Conservation (phyloP, 2,797 vertebrate genomes). For the Peromyscus eremicus region DNA sequence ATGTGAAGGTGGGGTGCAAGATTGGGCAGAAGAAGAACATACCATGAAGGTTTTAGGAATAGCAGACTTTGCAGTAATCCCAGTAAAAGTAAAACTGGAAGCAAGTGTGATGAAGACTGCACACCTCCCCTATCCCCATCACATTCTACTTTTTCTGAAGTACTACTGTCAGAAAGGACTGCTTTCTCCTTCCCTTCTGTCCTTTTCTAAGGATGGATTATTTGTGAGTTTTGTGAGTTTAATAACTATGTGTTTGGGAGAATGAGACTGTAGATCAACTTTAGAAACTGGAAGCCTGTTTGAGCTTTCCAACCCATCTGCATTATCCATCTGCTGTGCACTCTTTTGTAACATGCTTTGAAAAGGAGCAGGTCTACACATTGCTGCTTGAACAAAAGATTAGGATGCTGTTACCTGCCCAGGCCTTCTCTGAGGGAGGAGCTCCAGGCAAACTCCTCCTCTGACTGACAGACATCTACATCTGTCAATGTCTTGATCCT, state of each 20-base stretch:
- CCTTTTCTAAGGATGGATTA: conserved; percentile 7
- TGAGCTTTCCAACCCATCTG: not conserved
- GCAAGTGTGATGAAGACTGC: not conserved
- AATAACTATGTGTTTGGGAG: conserved; percentile 8
- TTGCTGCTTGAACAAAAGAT: not conserved
- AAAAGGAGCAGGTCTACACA: not conserved
- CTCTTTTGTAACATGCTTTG: not conserved
- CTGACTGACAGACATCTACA: not conserved
- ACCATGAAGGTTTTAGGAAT: not conserved
- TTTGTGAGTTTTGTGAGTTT: conserved; percentile 24
- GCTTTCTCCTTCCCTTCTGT: not conserved
- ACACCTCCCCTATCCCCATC: not conserved
- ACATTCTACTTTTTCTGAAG: not conserved
- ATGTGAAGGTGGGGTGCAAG: not conserved
- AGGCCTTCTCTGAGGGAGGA: not conserved
- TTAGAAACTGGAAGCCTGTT: conserved; percentile 19
- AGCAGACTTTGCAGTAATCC: not conserved
- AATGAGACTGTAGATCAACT: not conserved
- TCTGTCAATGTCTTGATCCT: not conserved
- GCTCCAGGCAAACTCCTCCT: not conserved
- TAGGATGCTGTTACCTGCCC: not conserved
- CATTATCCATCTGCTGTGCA: not conserved
- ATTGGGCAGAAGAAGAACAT: not conserved
- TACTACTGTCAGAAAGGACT: not conserved
- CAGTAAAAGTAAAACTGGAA: not conserved